phyloP scores from a whole-genome alignment of 2,888 invertebrate genomes.

The Drosophila meridionalis region DNA sequence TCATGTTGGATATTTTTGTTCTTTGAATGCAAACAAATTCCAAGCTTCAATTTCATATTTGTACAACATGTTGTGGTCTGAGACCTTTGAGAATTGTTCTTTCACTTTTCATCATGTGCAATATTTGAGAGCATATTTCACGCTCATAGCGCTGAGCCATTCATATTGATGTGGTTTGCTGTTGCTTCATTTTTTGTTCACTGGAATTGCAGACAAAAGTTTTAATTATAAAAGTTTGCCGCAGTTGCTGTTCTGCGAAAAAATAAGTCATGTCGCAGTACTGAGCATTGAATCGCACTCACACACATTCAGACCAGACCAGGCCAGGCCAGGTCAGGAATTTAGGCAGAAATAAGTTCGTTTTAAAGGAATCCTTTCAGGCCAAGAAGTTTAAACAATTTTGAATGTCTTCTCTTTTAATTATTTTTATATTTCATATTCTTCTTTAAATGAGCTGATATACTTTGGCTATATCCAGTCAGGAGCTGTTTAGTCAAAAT shows the following conservation, averaged over 20 bases:
- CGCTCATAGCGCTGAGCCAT: conserved; percentile 33
- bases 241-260: conserved; percentile 38
- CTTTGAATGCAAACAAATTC: background rate
- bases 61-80: background rate
- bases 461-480: background rate
- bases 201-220: conserved; percentile 59
- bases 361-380: conserved; percentile 1
- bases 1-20: background rate
- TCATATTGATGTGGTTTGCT: conserved; percentile 45
- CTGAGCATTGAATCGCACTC: conserved; percentile 19
- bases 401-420: background rate
- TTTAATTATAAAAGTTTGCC: conserved; percentile 73
- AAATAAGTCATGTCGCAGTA: conserved; percentile 37
- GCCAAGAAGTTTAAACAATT: background rate
- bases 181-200: conserved; percentile 10
- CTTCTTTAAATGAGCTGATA: background rate
- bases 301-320: background rate
- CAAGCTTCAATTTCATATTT: background rate
- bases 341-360: background rate
- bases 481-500: background rate
- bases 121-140: conserved; percentile 20
- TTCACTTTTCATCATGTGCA: background rate
- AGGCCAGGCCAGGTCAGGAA: background rate
- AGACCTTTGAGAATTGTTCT: background rate
- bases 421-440: background rate